A percentile compares a stretch with the other conserved stretches of the same genome.
These are phyloP conservation scores for Thymallus thymallus DNA, from an alignment of 2,113 vertebrate genomes.

Conservation along the genomic window DNA sequence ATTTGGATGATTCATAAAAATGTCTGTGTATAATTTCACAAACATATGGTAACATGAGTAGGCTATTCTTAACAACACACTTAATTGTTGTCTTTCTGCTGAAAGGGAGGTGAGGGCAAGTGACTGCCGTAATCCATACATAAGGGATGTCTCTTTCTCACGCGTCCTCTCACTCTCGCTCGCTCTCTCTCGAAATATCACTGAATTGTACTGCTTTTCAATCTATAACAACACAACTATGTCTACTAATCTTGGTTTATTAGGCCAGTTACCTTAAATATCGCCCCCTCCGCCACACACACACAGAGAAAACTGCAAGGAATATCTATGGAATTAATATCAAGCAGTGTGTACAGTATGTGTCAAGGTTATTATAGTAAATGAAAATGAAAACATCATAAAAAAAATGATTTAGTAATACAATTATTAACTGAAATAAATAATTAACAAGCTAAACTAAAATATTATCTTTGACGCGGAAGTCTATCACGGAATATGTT, in stretches of 20 bases:
- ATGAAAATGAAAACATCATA: too few relatives aligned
- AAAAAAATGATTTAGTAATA: too few relatives aligned
- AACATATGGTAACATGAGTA: too few relatives aligned
- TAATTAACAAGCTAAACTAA: too few relatives aligned
- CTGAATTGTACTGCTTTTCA: conserved; percentile 26
- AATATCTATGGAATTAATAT: conserved; percentile 56
- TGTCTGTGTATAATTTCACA: too few relatives aligned
- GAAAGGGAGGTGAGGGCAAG: conserved; percentile 4
- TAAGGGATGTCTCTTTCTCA: neutral
- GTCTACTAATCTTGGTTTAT: conserved; percentile 53
- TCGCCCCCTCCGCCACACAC: conserved; percentile 23
- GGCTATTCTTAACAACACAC: too few relatives aligned
- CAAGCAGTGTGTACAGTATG: conserved; percentile 49
- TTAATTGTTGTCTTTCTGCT: too few relatives aligned
- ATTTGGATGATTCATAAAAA: too few relatives aligned
- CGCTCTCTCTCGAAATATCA: conserved; percentile 4
- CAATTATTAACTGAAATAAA: too few relatives aligned
- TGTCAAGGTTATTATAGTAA: too few relatives aligned
- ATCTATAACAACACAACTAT: conserved; percentile 17
- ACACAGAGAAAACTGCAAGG: conserved; percentile 40
- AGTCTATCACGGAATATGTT: too few relatives aligned
- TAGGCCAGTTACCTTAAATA: conserved; percentile 59
- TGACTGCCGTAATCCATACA: conserved; percentile 47
- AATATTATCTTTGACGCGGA: too few relatives aligned
- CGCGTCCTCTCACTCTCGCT: neutral